Evolutionary conservation across 2,113 vertebrate species (phyloP).

Genomic region (Caretta caretta): DNA sequence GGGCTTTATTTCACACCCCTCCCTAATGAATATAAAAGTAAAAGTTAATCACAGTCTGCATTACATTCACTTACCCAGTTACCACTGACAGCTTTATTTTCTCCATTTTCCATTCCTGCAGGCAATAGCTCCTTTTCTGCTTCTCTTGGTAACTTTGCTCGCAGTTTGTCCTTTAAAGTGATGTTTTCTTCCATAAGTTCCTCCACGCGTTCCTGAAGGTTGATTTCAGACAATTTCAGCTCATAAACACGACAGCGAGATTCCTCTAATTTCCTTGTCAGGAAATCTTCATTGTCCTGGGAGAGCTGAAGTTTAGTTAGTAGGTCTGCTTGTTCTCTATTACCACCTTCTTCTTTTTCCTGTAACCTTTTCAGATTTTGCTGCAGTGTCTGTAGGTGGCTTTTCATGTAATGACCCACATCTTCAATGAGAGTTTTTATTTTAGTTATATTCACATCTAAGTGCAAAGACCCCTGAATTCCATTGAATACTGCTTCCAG

Average conservation of each 20-base stretch:
- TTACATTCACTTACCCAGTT: slow-evolving; percentile 60
- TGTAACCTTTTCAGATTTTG: slow-evolving; percentile 75
- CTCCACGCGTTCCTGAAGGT: slow-evolving; percentile 74
- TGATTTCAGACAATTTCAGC: slow-evolving; percentile 79
- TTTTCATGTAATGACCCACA: slow-evolving; percentile 65
- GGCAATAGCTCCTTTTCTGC: background rate
- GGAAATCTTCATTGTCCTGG: slow-evolving; percentile 74
- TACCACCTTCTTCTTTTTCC: slow-evolving; percentile 71
- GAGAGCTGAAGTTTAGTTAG: slow-evolving; percentile 73
- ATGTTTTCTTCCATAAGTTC: slow-evolving; percentile 79
- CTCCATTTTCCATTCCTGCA: background rate
- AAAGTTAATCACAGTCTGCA: background rate
- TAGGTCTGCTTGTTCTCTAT: slow-evolving; percentile 67
- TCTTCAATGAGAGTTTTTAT: slow-evolving; percentile 10
- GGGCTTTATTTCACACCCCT: background rate
- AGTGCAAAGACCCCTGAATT: background rate
- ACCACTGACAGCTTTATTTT: background rate
- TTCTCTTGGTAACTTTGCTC: background rate
- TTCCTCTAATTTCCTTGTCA: slow-evolving; percentile 79
- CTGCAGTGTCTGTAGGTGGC: slow-evolving; percentile 54
- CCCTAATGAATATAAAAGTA: background rate
- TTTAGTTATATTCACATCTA: background rate
- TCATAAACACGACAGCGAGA: slow-evolving; percentile 65
- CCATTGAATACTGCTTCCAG: slow-evolving; percentile 8
- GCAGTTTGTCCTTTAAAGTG: slow-evolving; percentile 63